A percentile compares a stretch with the other conserved stretches of the same genome.
Conservation (phyloP, 2,113 vertebrate species). For the Physeter macrocephalus region DNA sequence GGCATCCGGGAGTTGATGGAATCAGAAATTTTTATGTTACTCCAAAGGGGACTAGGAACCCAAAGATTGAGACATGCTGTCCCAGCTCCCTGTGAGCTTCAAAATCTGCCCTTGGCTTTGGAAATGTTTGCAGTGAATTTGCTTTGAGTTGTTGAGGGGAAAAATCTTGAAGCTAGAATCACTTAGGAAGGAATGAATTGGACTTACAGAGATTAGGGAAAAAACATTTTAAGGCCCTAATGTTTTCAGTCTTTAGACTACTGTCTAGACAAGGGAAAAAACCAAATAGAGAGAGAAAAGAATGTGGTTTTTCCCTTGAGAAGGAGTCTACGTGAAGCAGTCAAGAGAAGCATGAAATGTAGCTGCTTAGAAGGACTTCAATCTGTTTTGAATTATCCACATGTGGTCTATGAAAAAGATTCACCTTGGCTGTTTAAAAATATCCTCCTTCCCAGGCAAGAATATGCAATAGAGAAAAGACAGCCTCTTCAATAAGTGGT, state of each 20-base stretch:
- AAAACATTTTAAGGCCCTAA: not conserved
- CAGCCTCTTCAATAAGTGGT: too few relatives aligned
- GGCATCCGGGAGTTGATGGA: not conserved
- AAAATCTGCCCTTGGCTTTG: not conserved
- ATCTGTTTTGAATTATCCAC: not conserved
- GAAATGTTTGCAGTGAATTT: not conserved
- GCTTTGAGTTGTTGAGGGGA: not conserved
- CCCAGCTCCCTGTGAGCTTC: not conserved
- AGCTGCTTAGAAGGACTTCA: not conserved
- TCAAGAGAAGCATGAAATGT: not conserved
- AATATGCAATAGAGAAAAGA: too few relatives aligned
- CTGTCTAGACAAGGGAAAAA: not conserved
- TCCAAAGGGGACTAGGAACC: not conserved
- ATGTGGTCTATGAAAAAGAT: not conserved
- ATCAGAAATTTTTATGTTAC: not conserved
- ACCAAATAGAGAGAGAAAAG: not conserved
- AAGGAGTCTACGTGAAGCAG: too few relatives aligned
- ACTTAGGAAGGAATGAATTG: not conserved
- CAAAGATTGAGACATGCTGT: not conserved
- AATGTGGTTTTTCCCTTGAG: not conserved
- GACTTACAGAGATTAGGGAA: not conserved
- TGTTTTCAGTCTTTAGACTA: not conserved
- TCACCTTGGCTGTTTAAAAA: not conserved
- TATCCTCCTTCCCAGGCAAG: not conserved
- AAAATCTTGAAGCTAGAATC: not conserved